Evolutionary conservation across 2,888 invertebrate species (phyloP).

Genomic region (Sisyra terminalis): DNA sequence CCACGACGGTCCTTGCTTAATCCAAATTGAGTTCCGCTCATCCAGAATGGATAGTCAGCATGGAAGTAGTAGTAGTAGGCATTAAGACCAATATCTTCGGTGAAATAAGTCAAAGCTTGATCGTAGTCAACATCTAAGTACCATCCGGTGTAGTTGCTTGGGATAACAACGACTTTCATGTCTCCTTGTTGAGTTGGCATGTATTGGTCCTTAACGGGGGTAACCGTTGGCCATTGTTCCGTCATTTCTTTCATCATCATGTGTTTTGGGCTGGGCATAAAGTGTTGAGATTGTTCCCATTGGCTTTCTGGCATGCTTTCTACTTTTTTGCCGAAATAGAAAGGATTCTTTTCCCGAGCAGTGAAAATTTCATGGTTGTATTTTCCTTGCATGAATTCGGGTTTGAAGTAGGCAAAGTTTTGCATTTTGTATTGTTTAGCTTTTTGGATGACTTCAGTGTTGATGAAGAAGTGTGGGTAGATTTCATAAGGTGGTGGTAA

Average conservation of each 20-base stretch:
- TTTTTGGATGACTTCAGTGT: slow-evolving; percentile 45
- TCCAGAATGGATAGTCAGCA: slow-evolving; percentile 46
- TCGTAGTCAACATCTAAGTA: slow-evolving; percentile 37
- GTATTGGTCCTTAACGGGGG: too few species aligned
- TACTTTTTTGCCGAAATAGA: too few species aligned
- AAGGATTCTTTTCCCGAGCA: too few species aligned
- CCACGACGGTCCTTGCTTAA: slow-evolving; percentile 41
- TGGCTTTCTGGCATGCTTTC: too few species aligned
- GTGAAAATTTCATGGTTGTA: background rate
- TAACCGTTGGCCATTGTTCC: too few species aligned
- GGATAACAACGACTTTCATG: slow-evolving; percentile 33
- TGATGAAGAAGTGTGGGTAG: slow-evolving; percentile 54
- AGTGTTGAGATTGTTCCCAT: too few species aligned
- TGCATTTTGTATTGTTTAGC: slow-evolving; percentile 44
- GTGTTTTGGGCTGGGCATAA: too few species aligned
- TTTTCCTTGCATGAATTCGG: slow-evolving; percentile 22
- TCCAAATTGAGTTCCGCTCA: slow-evolving; percentile 35
- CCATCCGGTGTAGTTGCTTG: slow-evolving; percentile 42
- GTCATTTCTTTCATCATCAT: too few species aligned
- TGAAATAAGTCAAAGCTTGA: slow-evolving; percentile 46
- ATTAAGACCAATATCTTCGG: slow-evolving; percentile 54
- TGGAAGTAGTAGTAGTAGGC: slow-evolving; percentile 43
- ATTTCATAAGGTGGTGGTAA: slow-evolving; percentile 58
- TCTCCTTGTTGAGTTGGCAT: slow-evolving; percentile 5
- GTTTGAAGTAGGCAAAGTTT: slow-evolving; percentile 22